A percentile compares a stretch with the other conserved stretches of the same genome.
phyloP scores from a whole-genome alignment of 2,797 vertebrate genomes.

The Danio jaintianensis region DNA sequence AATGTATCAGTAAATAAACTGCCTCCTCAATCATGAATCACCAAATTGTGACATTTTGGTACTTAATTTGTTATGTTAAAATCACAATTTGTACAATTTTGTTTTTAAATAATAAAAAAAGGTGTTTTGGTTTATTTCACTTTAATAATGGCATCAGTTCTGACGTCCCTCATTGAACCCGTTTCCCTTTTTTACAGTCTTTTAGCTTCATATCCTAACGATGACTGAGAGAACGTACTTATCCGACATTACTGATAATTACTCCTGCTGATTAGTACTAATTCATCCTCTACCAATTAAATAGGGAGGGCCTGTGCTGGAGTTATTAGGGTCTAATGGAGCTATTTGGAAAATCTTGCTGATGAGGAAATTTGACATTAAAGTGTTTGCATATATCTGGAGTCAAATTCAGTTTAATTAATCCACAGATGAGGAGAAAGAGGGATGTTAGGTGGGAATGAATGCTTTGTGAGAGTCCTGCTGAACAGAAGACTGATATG shows the following conservation, averaged over 20 bases:
- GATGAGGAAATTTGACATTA: constrained; percentile 76
- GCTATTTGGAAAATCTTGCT: constrained; percentile 69
- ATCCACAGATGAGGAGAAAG: not conserved
- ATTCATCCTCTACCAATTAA: constrained; percentile 75
- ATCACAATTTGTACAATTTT: not conserved
- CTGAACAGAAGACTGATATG: constrained; percentile 10
- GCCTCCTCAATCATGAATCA: too few species aligned
- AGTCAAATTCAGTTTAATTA: constrained; percentile 30
- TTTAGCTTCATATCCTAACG: constrained; percentile 56
- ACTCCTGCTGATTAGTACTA: constrained; percentile 69
- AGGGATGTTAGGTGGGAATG: not conserved
- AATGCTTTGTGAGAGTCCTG: not conserved
- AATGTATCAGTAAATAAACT: not conserved
- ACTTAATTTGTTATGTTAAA: not conserved
- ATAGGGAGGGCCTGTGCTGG: constrained; percentile 64
- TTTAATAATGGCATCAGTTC: not conserved
- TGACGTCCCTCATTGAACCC: not conserved
- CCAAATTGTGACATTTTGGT: not conserved
- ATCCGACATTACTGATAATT: constrained; percentile 74
- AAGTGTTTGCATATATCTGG: constrained; percentile 58
- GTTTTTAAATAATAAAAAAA: not conserved
- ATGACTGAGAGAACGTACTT: constrained; percentile 65
- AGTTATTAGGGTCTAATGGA: constrained; percentile 76
- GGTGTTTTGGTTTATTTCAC: not conserved
- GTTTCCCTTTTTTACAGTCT: constrained; percentile 47